Evolutionary conservation across 2,113 vertebrate genomes (phyloP).

Genomic region (Chaenogobius annularis): DNA sequence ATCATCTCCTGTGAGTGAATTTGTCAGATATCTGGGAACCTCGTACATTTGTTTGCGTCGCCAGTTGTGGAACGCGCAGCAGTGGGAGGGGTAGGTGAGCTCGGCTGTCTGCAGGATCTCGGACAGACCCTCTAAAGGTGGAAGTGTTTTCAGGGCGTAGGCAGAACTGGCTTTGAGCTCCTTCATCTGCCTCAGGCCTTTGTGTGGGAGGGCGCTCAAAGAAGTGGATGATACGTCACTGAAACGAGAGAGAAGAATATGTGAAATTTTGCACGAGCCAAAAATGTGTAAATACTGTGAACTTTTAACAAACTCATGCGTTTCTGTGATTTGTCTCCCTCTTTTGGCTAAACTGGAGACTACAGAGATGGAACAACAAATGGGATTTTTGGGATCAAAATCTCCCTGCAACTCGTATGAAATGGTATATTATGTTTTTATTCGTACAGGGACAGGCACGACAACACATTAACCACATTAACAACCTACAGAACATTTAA

Average conservation of each 20-base stretch:
- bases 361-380: neutral
- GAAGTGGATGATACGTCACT: constrained; percentile 90
- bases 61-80: constrained; percentile 87
- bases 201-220: constrained; percentile 81
- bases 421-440: too few species aligned
- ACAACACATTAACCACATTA: too few species aligned
- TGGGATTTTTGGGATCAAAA: neutral
- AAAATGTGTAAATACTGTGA: neutral
- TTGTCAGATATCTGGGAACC: neutral
- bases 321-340: constrained; percentile 3
- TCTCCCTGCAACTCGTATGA: neutral
- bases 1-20: neutral
- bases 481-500: too few species aligned
- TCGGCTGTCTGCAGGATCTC: constrained; percentile 85
- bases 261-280: neutral
- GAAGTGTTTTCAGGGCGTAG: constrained; percentile 85
- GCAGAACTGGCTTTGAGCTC: constrained; percentile 80
- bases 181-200: constrained; percentile 82
- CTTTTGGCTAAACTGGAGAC: neutral
- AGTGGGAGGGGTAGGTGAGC: constrained; percentile 91
- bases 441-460: too few species aligned
- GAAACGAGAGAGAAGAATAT: constrained; percentile 21
- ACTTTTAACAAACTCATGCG: neutral
- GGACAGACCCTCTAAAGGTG: constrained; percentile 82
- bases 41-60: constrained; percentile 69